phyloP scores from a whole-genome alignment of 2,888 invertebrate species.

The Acronicta aceris region DNA sequence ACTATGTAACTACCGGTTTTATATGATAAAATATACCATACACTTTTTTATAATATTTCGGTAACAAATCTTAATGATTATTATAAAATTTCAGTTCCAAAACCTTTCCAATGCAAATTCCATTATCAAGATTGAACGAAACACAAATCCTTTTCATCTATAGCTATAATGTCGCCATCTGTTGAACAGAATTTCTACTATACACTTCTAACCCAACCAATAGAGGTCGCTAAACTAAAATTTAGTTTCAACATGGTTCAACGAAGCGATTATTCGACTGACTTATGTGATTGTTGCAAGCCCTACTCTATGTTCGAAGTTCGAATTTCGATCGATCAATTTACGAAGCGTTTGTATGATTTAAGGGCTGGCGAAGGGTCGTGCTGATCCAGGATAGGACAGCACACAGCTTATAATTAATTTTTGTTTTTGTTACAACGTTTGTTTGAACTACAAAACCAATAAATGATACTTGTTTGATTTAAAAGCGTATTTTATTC shows the following conservation, averaged over 20 bases:
- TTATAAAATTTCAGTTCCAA: not conserved
- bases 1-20: conserved; percentile 36
- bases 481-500: conserved; percentile 39
- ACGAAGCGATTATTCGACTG: conserved; percentile 43
- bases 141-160: conserved; percentile 14
- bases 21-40: not conserved
- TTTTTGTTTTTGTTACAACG: conserved; percentile 61
- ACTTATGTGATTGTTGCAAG: conserved; percentile 58
- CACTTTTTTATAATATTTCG: no score
- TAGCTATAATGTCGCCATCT: conserved; percentile 45
- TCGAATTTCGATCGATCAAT: conserved; percentile 67
- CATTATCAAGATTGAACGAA: conserved; percentile 13
- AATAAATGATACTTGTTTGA: conserved; percentile 49
- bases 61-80: no score
- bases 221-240: conserved; percentile 52
- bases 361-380: conserved; percentile 79
- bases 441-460: conserved; percentile 54
- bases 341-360: conserved; percentile 70
- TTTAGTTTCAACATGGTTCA: conserved; percentile 46
- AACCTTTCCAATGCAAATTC: conserved; percentile 5
- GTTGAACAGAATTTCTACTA: conserved; percentile 30
- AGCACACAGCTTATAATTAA: conserved; percentile 63
- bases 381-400: conserved; percentile 75
- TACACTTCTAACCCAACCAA: conserved; percentile 24
- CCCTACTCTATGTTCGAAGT: conserved; percentile 51